Conservation (phyloP, 1,140 invertebrate species). For the Pseudomyrmex sp. region DNA sequence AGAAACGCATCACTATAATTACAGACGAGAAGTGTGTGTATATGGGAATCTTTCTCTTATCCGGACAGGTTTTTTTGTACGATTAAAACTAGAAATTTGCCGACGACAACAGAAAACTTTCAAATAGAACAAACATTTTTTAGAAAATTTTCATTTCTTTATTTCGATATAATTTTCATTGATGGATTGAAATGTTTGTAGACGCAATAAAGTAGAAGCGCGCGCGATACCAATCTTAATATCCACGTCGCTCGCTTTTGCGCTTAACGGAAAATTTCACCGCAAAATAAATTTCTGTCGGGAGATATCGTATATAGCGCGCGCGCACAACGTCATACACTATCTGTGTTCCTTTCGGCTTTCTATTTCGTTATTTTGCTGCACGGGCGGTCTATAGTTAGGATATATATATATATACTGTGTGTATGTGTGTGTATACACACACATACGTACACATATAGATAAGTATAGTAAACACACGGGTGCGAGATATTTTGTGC, state of each 20-base stretch:
- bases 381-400: not conserved
- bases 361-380: constrained; percentile 47
- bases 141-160: not conserved
- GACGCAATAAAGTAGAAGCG: too few relatives aligned
- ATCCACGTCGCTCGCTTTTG: constrained; percentile 8
- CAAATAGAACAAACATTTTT: too few relatives aligned
- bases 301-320: not conserved
- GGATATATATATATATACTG: not conserved
- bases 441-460: not conserved
- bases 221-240: constrained; percentile 22
- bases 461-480: constrained; percentile 23
- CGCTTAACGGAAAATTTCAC: constrained; percentile 3
- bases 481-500: constrained; percentile 14
- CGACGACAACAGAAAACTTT: too few relatives aligned
- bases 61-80: too few relatives aligned
- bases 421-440: too few relatives aligned
- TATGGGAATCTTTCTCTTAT: not conserved
- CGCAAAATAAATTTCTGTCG: constrained; percentile 12
- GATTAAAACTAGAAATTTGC: not conserved
- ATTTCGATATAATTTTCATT: not conserved
- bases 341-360: constrained; percentile 1
- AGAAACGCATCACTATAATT: constrained; percentile 46
- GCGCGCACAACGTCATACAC: constrained; percentile 3
- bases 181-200: not conserved
- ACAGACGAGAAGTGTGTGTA: not conserved